Evolutionary conservation across 1,140 invertebrate genomes (phyloP).

Genomic region (Phenacoccus solenopsis): DNA sequence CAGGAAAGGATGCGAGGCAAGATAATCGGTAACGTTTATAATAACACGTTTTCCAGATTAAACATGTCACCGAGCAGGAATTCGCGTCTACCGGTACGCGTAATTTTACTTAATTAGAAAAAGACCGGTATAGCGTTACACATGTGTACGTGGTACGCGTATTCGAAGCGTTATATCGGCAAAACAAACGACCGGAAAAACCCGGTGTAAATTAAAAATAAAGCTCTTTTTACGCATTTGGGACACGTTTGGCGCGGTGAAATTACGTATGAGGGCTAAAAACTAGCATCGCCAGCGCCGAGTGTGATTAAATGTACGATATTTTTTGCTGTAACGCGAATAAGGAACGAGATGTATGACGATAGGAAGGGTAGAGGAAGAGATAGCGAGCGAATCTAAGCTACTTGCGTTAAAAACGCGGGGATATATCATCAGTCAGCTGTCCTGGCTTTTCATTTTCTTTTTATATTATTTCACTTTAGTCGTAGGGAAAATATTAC

Average conservation of each 20-base stretch:
- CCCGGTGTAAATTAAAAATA: not conserved
- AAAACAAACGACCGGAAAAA: not conserved
- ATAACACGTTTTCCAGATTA: not conserved
- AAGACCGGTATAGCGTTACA: not conserved
- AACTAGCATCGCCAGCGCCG: not conserved
- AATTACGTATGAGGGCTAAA: not conserved
- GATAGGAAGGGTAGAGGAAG: not conserved
- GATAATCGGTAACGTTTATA: not conserved
- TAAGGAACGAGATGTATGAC: no score
- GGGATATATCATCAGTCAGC: not conserved
- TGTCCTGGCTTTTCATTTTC: not conserved
- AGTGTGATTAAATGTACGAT: not conserved
- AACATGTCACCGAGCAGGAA: not conserved
- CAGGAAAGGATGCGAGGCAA: not conserved
- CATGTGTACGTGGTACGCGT: not conserved
- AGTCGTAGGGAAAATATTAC: not conserved
- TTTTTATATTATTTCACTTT: not conserved
- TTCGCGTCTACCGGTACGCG: not conserved
- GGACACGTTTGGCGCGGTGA: not conserved
- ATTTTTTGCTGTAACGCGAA: not conserved
- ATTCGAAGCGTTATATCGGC: not conserved
- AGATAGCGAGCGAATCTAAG: not conserved
- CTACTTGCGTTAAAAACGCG: not conserved
- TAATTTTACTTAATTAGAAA: not conserved
- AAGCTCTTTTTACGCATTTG: constrained; percentile 1